Evolutionary conservation across 2,888 invertebrate genomes (phyloP).

Genomic region (Lacanobia wlatinum): DNA sequence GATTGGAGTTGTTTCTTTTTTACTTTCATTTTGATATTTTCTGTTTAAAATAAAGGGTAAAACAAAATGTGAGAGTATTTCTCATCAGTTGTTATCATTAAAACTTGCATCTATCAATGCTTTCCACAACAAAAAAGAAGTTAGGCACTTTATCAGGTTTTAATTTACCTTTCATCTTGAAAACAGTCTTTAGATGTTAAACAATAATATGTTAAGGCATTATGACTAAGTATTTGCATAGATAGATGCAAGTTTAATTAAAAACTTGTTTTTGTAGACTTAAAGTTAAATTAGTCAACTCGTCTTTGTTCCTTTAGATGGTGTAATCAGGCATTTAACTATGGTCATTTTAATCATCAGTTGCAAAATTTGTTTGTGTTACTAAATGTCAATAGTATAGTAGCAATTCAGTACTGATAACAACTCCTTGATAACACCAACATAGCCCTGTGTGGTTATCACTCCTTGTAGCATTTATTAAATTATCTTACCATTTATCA

Average conservation of each 20-base stretch:
- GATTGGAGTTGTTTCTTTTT: not conserved
- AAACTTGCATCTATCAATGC: not conserved
- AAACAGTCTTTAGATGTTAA: not conserved
- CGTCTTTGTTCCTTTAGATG: not conserved
- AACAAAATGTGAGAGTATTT: too few species aligned
- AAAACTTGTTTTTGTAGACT: not conserved
- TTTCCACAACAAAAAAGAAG: not conserved
- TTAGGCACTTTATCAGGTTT: not conserved
- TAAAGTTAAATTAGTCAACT: not conserved
- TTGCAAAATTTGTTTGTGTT: constrained; percentile 11
- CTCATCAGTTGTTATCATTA: not conserved
- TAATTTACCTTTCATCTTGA: too few species aligned
- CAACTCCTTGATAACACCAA: constrained; percentile 26
- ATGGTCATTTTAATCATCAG: not conserved
- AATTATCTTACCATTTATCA: constrained; percentile 24
- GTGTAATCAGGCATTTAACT: not conserved
- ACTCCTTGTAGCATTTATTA: constrained; percentile 10
- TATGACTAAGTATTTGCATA: not conserved
- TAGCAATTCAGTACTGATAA: constrained; percentile 38
- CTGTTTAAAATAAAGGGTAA: too few species aligned
- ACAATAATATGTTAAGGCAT: not conserved
- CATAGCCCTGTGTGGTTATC: constrained; percentile 7
- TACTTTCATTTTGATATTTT: not conserved
- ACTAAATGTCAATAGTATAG: constrained; percentile 6
- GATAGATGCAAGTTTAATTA: not conserved